Percentiles rank a stretch among this genome's conserved stretches.
These are phyloP conservation scores for Poeciliopsis prolifica DNA, from an alignment of 2,113 vertebrate genomes.

Conservation along the genomic window DNA sequence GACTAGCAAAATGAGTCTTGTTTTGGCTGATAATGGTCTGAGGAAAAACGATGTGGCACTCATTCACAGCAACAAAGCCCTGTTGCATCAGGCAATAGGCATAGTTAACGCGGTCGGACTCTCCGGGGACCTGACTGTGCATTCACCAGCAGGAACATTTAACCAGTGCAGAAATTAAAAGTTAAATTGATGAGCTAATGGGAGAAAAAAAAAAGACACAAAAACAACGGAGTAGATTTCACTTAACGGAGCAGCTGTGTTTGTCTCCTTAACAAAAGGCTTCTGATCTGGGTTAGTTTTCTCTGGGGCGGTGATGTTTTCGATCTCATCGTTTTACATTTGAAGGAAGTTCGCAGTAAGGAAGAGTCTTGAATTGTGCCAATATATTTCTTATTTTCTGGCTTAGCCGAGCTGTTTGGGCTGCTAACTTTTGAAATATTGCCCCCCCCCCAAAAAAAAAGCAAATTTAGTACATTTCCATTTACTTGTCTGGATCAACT, in stretches of 20 bases:
- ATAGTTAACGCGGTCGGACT: conserved; percentile 26
- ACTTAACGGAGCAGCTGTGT: conserved; percentile 14
- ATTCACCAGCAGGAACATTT: conserved; percentile 14
- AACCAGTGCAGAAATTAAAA: conserved; percentile 39
- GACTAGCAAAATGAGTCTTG: conserved; percentile 20
- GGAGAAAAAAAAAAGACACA: neutral
- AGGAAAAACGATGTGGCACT: conserved; percentile 6
- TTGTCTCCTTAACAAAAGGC: conserved; percentile 22
- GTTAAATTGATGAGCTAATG: conserved; percentile 45
- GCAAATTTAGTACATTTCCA: too few relatives aligned
- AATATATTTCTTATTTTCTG: neutral
- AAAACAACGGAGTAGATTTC: conserved; percentile 27
- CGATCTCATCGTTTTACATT: neutral
- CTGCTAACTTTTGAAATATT: too few relatives aligned
- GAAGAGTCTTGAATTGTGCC: neutral
- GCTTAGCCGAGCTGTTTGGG: neutral
- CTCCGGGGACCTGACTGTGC: conserved; percentile 18
- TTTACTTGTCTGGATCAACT: too few relatives aligned
- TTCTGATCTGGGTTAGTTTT: conserved; percentile 5
- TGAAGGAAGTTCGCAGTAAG: neutral
- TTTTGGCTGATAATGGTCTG: conserved; percentile 1
- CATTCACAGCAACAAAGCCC: neutral
- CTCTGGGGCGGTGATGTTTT: conserved; percentile 4
- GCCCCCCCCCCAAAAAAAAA: too few relatives aligned
- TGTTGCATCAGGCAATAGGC: conserved; percentile 22